phyloP scores from a whole-genome alignment of 64 coral and sea anemone genomes.

The Astreopora myriophthalma region DNA sequence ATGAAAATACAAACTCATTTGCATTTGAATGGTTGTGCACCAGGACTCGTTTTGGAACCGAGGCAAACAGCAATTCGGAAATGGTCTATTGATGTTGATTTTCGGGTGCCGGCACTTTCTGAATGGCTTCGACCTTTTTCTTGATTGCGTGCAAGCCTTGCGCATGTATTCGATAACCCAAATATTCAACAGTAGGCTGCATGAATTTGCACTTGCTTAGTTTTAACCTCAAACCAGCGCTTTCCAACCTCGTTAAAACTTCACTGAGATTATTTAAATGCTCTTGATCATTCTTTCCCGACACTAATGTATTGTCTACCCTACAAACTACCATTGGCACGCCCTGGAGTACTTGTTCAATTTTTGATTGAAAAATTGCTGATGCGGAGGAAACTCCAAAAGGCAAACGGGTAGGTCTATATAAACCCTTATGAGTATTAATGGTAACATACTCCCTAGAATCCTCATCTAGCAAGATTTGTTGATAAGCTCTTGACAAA shows the following conservation, averaged over 20 bases:
- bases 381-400: constrained; percentile 31
- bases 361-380: constrained; percentile 50
- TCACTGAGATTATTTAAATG: background rate
- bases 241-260: constrained; percentile 10
- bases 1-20: too few species aligned
- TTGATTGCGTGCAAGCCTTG: constrained; percentile 23
- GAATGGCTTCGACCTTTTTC: constrained; percentile 14
- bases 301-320: constrained; percentile 28
- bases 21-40: too few species aligned
- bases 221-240: constrained; percentile 8
- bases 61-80: too few species aligned
- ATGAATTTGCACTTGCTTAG: constrained; percentile 17
- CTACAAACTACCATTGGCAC: constrained; percentile 43
- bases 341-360: constrained; percentile 18
- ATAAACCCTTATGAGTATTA: constrained; percentile 42
- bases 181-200: background rate
- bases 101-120: background rate
- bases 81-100: constrained; percentile 54
- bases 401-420: background rate
- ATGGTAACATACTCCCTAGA: constrained; percentile 3
- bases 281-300: background rate
- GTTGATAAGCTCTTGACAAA: constrained; percentile 17
- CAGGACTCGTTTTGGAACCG: too few species aligned
- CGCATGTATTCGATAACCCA: background rate
- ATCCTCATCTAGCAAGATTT: constrained; percentile 16